Evolutionary conservation across 2,113 vertebrate genomes (phyloP), one percentile per base, ranked within the genome.

Genomic region (Silurus asotus): DNA sequence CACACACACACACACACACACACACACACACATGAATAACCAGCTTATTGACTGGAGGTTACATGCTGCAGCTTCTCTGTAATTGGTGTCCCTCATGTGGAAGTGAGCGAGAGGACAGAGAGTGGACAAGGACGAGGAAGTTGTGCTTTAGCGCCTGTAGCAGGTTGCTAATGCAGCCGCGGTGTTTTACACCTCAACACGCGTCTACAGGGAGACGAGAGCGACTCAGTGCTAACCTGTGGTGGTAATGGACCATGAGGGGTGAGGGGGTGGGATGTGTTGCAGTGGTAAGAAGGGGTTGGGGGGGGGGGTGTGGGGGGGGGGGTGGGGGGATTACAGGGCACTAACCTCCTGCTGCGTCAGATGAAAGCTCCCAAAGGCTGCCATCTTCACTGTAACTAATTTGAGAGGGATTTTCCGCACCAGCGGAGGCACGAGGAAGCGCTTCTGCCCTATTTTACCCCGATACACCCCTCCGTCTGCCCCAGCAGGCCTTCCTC

Each of bases 381-480:
- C 92, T 92, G 90, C 92, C 45, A 59, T 95, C 67, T 37, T 83
- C 93, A 90, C 94, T 85, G 93, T 93, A 95, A 95, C 92, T 95
- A 95, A 94, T 95, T 96, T 96, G 91, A 87, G 91, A 89, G 92
- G 94, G 93, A 95, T 96, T 96, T 96, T 96, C 95, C 92, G 94
- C 94, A 95, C 89, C 91, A 92, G 88, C 93, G 92, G 91, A 95
- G 91, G 95, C 95, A 96, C 93, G 95, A 95, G 95, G 94, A 95
- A 94, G 91, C 89, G 91, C 84, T 90, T 61, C 89, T 90, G 92
- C 72, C 72, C 69, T 70, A 49, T 77, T 15, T 77, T 78, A 65
- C 81, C 69, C 53, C 74, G 76, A 53, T 7, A 86, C 67, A 79
- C 61, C 78, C 81, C 25, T 25, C 81, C 15, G 19, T 64, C 53